A percentile compares a stretch with the other conserved stretches of the same genome.
phyloP scores from a whole-genome alignment of 2,113 vertebrate genomes.

The Microcebus griseorufus region DNA sequence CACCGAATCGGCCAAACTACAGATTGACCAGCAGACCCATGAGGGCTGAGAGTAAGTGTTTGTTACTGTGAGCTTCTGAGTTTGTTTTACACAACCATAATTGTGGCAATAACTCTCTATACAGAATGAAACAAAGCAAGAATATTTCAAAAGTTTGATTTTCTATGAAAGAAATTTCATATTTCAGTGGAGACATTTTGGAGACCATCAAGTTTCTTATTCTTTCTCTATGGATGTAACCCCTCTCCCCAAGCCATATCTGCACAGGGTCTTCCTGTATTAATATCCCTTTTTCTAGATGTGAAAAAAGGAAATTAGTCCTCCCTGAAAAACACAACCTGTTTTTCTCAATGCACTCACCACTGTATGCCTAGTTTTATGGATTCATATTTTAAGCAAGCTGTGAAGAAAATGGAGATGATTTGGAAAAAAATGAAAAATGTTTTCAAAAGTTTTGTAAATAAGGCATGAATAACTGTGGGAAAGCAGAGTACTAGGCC shows the following conservation, averaged over 20 bases:
- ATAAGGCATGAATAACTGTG: not conserved
- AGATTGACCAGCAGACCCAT: not conserved
- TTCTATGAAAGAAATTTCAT: constrained; percentile 6
- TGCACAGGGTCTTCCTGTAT: not conserved
- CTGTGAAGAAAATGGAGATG: not conserved
- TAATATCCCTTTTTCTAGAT: not conserved
- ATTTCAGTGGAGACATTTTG: not conserved
- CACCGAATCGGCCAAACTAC: not conserved
- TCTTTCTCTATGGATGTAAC: not conserved
- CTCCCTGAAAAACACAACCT: not conserved
- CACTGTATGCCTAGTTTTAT: not conserved
- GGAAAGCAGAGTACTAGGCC: not conserved
- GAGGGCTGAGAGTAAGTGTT: not conserved
- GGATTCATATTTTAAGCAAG: constrained; percentile 38
- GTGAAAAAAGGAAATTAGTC: not conserved
- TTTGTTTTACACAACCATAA: not conserved
- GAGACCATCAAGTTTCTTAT: not conserved
- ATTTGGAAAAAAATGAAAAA: constrained; percentile 13
- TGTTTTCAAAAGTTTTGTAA: not conserved
- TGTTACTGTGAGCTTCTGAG: not conserved
- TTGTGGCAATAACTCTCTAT: not conserved
- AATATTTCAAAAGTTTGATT: constrained; percentile 9
- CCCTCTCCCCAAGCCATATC: not conserved
- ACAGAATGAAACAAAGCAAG: not conserved
- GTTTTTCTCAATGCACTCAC: not conserved